Percentiles rank a stretch among this genome's conserved stretches.
Conservation (phyloP, 2,888 invertebrate species). For the Eutolmus rufibarbis region DNA sequence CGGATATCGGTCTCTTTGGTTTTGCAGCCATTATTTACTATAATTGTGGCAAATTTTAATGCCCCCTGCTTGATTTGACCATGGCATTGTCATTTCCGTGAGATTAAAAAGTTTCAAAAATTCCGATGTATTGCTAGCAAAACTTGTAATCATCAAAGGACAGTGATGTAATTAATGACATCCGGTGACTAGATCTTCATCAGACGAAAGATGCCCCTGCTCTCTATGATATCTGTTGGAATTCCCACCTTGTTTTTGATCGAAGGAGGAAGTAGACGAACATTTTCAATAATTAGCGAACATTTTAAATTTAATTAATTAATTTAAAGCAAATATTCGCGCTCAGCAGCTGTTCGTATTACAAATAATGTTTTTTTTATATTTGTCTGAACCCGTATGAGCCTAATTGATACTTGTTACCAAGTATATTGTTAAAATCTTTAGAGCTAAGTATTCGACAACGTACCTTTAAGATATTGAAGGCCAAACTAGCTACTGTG, state of each 20-base stretch:
- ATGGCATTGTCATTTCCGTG: neutral
- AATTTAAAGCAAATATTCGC: too few species aligned
- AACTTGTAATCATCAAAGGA: neutral
- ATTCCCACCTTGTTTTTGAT: neutral
- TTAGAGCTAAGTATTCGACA: too few species aligned
- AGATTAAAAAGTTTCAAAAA: neutral
- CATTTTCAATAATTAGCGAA: neutral
- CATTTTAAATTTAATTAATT: neutral
- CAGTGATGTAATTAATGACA: neutral
- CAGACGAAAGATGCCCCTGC: neutral
- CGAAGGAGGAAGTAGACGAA: neutral
- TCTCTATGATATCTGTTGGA: neutral
- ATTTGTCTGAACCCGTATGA: too few species aligned
- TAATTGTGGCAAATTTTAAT: slow-evolving; percentile 14
- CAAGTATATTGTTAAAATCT: too few species aligned
- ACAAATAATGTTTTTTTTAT: too few species aligned
- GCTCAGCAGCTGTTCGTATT: too few species aligned
- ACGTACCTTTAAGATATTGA: too few species aligned
- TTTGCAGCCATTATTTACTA: neutral
- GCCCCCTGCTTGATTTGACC: neutral
- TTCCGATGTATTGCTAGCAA: neutral
- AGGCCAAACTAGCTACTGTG: too few species aligned
- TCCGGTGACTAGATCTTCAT: neutral
- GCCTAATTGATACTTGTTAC: too few species aligned
- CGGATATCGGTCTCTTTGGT: neutral